Base-by-base conservation (phyloP, 2,113 vertebrate species). In the Zosterops borbonicus region DNA sequence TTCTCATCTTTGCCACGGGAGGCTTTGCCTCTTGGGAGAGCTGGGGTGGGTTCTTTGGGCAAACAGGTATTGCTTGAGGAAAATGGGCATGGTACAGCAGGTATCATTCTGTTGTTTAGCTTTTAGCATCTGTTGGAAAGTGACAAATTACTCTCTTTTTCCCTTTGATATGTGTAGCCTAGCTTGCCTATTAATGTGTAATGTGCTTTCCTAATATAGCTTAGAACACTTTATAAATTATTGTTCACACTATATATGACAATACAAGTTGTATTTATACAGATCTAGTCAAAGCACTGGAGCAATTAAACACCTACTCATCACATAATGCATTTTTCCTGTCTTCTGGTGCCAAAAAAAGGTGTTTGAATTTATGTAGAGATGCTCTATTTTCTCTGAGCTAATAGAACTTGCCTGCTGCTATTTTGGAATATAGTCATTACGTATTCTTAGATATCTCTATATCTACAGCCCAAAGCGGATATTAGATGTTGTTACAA, bases 351-450 rank as follows among this genome's bases (percentile, higher is more conserved):
- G 93, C 87, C 91, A 96, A 81, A 96, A 91, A 93, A 88, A 59
- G 65, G 64, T 95, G 50, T 70, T 81, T 33, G 5, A 95, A 93
- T 92, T 68, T 95, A 96, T 88, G 3, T 7, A 85, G 78, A 95
- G 95, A 82, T 94, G 70, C 6, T 5, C 84, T 85, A 56, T 94
- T 82, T 97, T 96, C 46, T 95, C 53, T 92, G 86, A 97, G 88
- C 68, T 91, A 94, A 90, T 96, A 94, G 95, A 96, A 95, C 90
- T 95, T 87, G 81, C 85, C 90, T 92, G n/a, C 73, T 95, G 87
- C 87, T 95, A 69, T 95, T 97, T 96, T 96, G 86, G 94, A 96
- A 68, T 37, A 31, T 29, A 41, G 41, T 87, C 39, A 46, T 95
- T 70, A 74, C 82, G 49, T 95, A 81, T 96, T 96, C 92, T 91